phyloP scores from a whole-genome alignment of 2,888 invertebrate species.

The Drosophila mimetica region DNA sequence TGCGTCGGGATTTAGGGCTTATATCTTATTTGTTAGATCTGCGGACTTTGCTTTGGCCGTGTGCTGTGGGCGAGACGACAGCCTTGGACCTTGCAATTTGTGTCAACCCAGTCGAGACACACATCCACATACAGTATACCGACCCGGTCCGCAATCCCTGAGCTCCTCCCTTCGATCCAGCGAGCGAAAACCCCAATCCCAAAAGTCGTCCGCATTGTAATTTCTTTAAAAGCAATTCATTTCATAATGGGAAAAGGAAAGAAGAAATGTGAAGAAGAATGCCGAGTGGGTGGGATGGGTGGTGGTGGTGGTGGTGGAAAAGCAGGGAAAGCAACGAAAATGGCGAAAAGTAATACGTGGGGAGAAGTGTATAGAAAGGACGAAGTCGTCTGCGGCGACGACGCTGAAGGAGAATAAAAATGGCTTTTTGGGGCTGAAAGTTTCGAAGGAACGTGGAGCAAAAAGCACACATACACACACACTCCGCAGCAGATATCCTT shows the following conservation, averaged over 20 bases:
- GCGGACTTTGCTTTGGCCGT: conserved; percentile 36
- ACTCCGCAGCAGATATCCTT: conserved; percentile 65
- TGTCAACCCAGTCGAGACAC: conserved; percentile 41
- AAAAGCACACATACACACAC: conserved; percentile 27
- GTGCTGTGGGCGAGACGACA: conserved; percentile 35
- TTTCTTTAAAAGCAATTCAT: conserved; percentile 82
- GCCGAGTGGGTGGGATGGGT: conserved; percentile 14
- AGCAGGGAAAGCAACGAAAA: conserved; percentile 53
- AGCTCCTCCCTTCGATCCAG: conserved; percentile 20
- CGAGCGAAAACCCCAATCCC: conserved; percentile 34
- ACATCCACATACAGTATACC: conserved; percentile 6
- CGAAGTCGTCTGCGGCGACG: conserved; percentile 48
- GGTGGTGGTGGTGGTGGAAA: conserved; percentile 13
- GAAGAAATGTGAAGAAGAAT: conserved; percentile 45
- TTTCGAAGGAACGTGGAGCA: conserved; percentile 48
- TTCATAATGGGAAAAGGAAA: conserved; percentile 71
- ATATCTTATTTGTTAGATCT: conserved; percentile 29
- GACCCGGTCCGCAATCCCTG: conserved; percentile 14
- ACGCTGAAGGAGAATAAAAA: conserved; percentile 59
- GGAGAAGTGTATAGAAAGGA: conserved; percentile 50
- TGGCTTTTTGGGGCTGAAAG: conserved; percentile 56
- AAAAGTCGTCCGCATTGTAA: conserved; percentile 73
- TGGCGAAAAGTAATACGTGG: conserved; percentile 68
- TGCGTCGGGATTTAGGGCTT: conserved; percentile 28
- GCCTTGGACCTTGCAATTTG: conserved; percentile 51